These are phyloP conservation scores for Myrmecophaga tridactyla DNA, from an alignment of 2,113 vertebrate species.

Conservation along the genomic window DNA sequence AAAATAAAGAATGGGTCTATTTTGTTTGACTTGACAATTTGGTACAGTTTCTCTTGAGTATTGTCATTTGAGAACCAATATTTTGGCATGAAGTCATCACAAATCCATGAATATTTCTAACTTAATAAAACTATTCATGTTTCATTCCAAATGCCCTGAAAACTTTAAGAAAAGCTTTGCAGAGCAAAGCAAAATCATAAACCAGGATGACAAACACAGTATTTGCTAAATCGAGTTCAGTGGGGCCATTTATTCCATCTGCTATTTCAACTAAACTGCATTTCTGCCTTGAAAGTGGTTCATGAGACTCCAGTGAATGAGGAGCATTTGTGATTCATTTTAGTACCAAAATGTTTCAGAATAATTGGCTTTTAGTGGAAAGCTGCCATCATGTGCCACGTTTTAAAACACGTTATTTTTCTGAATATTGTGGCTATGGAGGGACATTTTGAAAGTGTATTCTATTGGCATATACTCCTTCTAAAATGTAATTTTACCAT, in stretches of 20 bases:
- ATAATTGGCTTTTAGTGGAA: slow-evolving; percentile 67
- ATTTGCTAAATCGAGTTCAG: slow-evolving; percentile 66
- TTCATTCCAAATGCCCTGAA: slow-evolving; percentile 14
- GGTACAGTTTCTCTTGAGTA: background rate
- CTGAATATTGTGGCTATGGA: slow-evolving; percentile 60
- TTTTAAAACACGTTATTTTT: slow-evolving; percentile 68
- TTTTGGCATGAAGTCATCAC: background rate
- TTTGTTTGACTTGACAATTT: background rate
- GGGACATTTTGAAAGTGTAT: slow-evolving; percentile 63
- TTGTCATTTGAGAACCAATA: background rate
- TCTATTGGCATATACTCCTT: slow-evolving; percentile 50
- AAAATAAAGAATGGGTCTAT: background rate
- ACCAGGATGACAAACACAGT: slow-evolving; percentile 47
- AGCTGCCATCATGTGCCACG: slow-evolving; percentile 56
- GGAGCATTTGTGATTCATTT: slow-evolving; percentile 59
- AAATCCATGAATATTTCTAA: background rate
- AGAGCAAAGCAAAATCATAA: slow-evolving; percentile 50
- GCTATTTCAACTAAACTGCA: slow-evolving; percentile 73
- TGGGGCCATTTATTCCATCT: slow-evolving; percentile 65
- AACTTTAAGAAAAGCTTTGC: slow-evolving; percentile 56
- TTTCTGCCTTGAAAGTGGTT: slow-evolving; percentile 72
- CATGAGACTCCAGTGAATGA: slow-evolving; percentile 64
- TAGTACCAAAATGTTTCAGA: slow-evolving; percentile 44
- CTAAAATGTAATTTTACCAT: slow-evolving; percentile 61
- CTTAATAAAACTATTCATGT: background rate